Evolutionary conservation across 2,797 vertebrate genomes (phyloP).

Genomic region (Gymnothorax reevesii): DNA sequence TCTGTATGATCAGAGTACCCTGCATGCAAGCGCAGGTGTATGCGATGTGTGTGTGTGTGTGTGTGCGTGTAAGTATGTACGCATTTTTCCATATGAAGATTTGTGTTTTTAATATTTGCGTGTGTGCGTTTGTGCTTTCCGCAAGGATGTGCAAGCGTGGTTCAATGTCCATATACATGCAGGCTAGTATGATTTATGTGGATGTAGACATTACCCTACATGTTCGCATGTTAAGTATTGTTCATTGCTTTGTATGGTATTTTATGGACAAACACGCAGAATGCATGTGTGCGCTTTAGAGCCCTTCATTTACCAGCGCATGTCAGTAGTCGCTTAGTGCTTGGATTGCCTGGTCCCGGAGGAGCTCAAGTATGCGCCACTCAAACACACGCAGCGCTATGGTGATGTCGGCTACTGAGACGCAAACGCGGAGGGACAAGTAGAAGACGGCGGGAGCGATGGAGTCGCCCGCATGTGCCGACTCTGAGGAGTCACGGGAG

Average conservation of each 20-base stretch:
- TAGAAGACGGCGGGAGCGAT: too few species aligned
- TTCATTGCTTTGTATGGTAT: background rate
- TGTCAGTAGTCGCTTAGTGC: background rate
- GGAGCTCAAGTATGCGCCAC: background rate
- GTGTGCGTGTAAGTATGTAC: background rate
- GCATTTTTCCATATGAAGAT: background rate
- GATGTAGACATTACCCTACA: background rate
- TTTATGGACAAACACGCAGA: background rate
- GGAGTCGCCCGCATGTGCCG: background rate
- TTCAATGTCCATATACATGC: background rate
- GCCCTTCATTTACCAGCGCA: background rate
- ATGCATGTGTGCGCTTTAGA: background rate
- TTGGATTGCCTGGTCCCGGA: background rate
- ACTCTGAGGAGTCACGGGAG: background rate
- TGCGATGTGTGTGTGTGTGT: background rate
- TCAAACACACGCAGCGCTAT: background rate
- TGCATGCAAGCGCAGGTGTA: background rate
- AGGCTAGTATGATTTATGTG: background rate
- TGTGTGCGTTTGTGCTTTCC: background rate
- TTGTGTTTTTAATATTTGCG: background rate
- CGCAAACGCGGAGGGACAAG: background rate
- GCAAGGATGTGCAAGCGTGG: background rate
- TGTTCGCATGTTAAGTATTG: background rate
- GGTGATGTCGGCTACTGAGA: background rate
- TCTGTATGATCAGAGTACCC: background rate